Evolutionary conservation across 2,113 vertebrate genomes (phyloP), one percentile per base, ranked within the genome.

Genomic region (Burhinus oedicnemus): DNA sequence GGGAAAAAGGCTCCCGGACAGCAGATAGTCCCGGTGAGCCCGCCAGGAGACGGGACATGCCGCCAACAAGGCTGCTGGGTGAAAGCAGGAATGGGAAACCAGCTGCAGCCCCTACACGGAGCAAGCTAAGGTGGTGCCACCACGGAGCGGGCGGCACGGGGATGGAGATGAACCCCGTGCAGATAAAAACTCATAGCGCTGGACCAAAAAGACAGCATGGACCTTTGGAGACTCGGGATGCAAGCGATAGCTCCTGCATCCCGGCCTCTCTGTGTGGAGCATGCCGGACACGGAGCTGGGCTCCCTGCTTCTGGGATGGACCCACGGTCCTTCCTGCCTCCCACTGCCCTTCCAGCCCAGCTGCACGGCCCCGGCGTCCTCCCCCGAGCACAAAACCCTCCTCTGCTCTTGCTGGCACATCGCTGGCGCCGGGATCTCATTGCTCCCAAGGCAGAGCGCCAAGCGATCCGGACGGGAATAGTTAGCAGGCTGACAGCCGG

Each of bases 241-340:
- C 21, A 9, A 71, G 49, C 0, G 9, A 29, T 0, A n/a, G 17
- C 47, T 78, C 65, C 74, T 19, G 72, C 70, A 38, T 42, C 26
- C 69, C 15, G 0, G 30, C 19, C 40, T 21, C 32, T 52, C 62
- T 7, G 32, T 49, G 12, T 3, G 6, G 45, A 80, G 26, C 16
- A 0, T 7, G 38, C 36, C 0, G 1, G 52, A 17, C 23, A 12
- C 1, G 3, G 44, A 51, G 66, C 30, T 0, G 2, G 15, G n/a
- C 16, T 85, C n/a, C 30, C 34, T 26, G 38, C 65, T 42, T 21
- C 38, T 51, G 83, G 38, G 58, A 34, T 5, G 29, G 72, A 55
- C 15, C 60, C 42, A 2, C 0, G 3, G 45, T 15, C 55, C 32
- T 17, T 51, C 15, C 82, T 17, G 89, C 40, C 27, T 45, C 54